A percentile compares a stretch with the other conserved stretches of the same genome.
Evolutionary conservation across 2,797 vertebrate genomes (phyloP).

Genomic region (Syngnathus rostellatus): DNA sequence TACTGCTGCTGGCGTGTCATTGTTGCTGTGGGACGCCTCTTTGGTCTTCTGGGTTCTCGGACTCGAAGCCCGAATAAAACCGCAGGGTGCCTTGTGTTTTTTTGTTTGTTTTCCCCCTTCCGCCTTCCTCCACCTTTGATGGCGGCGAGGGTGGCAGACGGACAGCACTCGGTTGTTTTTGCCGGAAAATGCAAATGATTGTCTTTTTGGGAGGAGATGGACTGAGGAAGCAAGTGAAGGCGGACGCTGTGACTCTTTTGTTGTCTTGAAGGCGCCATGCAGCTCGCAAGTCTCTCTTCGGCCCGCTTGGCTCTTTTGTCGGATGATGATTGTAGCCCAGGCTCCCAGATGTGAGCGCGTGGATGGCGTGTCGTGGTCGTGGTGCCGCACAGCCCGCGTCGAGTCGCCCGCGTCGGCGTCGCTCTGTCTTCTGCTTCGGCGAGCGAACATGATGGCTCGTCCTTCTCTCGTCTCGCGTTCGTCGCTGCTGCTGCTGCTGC

Average conservation of each 20-base stretch:
- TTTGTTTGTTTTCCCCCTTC: not conserved
- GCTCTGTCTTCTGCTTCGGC: constrained; percentile 58
- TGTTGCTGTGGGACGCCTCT: not conserved
- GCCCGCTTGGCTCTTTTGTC: constrained; percentile 1
- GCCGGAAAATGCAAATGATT: constrained; percentile 1
- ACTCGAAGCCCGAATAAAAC: constrained; percentile 9
- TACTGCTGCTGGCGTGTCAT: not conserved
- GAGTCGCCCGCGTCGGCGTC: constrained; percentile 34
- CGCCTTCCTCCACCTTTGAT: not conserved
- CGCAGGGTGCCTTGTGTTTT: not conserved
- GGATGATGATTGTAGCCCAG: constrained; percentile 61
- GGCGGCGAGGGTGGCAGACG: constrained; percentile 2
- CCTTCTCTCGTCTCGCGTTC: not conserved
- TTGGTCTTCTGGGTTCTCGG: not conserved
- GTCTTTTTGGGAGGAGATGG: not conserved
- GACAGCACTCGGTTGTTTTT: constrained; percentile 1
- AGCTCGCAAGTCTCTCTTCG: no score
- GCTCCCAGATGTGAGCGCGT: constrained; percentile 53
- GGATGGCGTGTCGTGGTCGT: constrained; percentile 55
- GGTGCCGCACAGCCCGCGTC: constrained; percentile 41
- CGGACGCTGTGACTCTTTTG: not conserved
- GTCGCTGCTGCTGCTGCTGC: constrained; percentile 15
- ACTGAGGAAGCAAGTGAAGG: not conserved
- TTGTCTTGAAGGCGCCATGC: not conserved
- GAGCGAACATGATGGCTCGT: constrained; percentile 59